Evolutionary conservation across 1,140 invertebrate genomes (phyloP), one percentile per base, ranked within the genome.

Genomic region (Homalodisca vitripennis): DNA sequence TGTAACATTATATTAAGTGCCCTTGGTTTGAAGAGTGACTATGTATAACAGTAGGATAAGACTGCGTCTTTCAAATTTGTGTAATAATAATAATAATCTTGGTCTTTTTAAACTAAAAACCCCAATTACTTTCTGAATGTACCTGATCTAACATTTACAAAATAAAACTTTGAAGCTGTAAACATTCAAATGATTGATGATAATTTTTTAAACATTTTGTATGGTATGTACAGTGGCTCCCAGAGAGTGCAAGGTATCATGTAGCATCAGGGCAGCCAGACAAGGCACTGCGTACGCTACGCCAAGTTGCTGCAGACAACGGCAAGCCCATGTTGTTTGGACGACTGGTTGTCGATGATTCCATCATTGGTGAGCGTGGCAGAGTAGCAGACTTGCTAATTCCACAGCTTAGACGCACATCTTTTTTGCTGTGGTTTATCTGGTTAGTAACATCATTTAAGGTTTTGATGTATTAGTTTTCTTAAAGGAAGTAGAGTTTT

Each of bases 401-500:
- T 71, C 89, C 91, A 29, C 91, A 92, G 72, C 83, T 94, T 69
- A 86, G 90, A 76, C 85, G 85, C 68, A 96, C 93, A 3, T 94
- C 93, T n/a, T 75, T 94, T 20, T 81, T 97, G 2, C 81, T 97
- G 2, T 98, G 95, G 95, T 88, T 96, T 74, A 95, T 98, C 71
- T 98, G 95, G 95, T 69, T 20, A 20, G 53, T 66, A 53, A 67
- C n/a, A 32, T n/a, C 31, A 32, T n/a, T 70, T 22, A 51, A 20
- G 22, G 22, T 41, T 41, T 41, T 41, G 34, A 41, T 41, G 6
- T 41, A 10, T n/a, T n/a, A n/a, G n/a, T n/a, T n/a, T n/a, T n/a
- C n/a, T n/a, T n/a, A n/a, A n/a, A n/a, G n/a, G n/a, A n/a, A n/a
- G n/a, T n/a, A n/a, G n/a, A n/a, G n/a, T n/a, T n/a, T n/a, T n/a